A percentile compares a stretch with the other conserved stretches of the same genome.
These are phyloP conservation scores for Amphiura filiformis DNA, from an alignment of 35 echinoderm and acorn worm species.

Conservation along the genomic window DNA sequence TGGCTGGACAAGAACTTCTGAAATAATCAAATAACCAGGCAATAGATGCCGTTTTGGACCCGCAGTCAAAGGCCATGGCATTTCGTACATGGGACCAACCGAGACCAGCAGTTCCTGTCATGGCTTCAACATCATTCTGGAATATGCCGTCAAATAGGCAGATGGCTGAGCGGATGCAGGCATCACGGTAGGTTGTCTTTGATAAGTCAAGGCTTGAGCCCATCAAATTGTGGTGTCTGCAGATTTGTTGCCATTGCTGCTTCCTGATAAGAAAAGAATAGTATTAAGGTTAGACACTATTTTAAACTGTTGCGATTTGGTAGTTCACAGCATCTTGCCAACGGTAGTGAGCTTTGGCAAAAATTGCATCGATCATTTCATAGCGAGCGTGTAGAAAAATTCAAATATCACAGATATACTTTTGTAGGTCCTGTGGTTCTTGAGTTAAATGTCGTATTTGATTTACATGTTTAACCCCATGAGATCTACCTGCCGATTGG, in stretches of 20 bases:
- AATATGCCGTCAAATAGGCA: not conserved
- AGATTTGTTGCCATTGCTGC: not conserved
- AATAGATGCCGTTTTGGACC: not conserved
- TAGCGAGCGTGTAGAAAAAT: no score
- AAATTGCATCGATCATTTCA: no score
- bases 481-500: no score
- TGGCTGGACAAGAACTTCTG: not conserved
- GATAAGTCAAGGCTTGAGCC: not conserved
- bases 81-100: not conserved
- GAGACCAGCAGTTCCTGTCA: not conserved
- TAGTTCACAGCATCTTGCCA: no score
- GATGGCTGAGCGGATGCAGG: not conserved
- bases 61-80: not conserved
- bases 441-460: no score
- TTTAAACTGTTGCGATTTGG: no score
- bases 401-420: no score
- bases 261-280: not conserved
- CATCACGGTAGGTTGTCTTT: not conserved
- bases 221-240: not conserved
- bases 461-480: no score
- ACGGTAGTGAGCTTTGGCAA: no score
- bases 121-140: not conserved
- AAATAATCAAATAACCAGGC: not conserved
- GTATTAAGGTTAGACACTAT: no score
- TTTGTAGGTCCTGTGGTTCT: no score